Base-by-base conservation (phyloP, 2,797 vertebrate genomes). In the Bovichtus variegatus region DNA sequence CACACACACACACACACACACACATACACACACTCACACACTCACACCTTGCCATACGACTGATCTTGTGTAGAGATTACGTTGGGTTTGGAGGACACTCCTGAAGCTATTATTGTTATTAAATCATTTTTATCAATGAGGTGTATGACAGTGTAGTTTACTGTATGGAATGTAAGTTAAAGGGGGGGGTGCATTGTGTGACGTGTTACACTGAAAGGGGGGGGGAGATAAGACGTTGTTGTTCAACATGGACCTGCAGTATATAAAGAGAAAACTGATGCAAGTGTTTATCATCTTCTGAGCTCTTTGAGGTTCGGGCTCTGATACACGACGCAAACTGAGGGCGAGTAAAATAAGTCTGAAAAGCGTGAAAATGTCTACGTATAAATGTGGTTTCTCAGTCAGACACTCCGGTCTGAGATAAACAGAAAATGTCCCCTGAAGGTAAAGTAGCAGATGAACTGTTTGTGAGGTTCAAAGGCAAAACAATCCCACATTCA, bases 401-500 rank as follows among this genome's bases (percentile, higher is more conserved):
- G 58, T 68, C 63, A 68, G 53, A 31, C 11, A 13, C 44, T 74
- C 41, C 12, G 19, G 59, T 61, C 47, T 25, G 60, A 72, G 81
- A 89, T 82, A 74, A 78, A 83, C 82, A 67, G 58, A 57, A 76
- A 78, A 81, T 34, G 49, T 62, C 68, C 60, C 68, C 82, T 65
- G 3, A 53, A 88, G 80, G 74, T 63, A 60, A 83, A 74, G 68
- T 18, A 76, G 58, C 23, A 82, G 61, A 88, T 80, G 44, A 90
- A 80, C 64, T 80, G 78, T 90, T 90, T 84, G 73, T 73, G 65
- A 82, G 66, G 36, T 85, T 89, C 64, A 90, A 89, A 90, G 77
- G 57, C 81, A 89, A 88, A 86, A 89, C 84, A 88, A 89, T 87
- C 84, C 71, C 63, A 80, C 59, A 88, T 90, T 89, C 89, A 83